Conservation (phyloP, 2,797 vertebrate genomes). For the Capromys pilorides region DNA sequence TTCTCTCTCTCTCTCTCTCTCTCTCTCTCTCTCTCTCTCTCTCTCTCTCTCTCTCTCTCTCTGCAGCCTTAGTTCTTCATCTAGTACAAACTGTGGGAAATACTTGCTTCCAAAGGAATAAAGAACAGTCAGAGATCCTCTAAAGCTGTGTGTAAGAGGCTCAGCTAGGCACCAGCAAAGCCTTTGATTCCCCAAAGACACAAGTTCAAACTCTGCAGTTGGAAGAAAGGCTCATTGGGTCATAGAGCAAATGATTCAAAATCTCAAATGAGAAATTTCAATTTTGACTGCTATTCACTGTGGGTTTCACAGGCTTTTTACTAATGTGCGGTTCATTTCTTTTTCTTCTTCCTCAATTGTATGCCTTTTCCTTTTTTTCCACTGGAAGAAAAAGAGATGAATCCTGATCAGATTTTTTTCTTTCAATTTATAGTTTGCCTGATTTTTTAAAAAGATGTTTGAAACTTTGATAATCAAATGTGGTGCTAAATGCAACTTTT, state of each 20-base stretch:
- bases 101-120: background rate
- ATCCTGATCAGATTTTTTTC: background rate
- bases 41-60: background rate
- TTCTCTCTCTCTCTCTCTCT: background rate
- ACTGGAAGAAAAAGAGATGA: background rate
- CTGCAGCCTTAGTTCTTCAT: background rate
- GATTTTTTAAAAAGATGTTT: background rate
- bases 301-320: background rate
- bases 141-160: background rate
- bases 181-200: constrained; percentile 15
- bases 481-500: background rate
- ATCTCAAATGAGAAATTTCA: constrained; percentile 44
- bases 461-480: constrained; percentile 6
- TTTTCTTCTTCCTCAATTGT: background rate
- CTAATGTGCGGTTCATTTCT: background rate
- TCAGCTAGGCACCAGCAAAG: background rate
- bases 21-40: constrained; percentile 19
- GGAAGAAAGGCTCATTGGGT: background rate
- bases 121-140: background rate
- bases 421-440: background rate
- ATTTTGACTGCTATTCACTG: background rate
- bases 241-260: background rate
- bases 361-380: background rate
- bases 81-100: background rate
- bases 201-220: constrained; percentile 30